Evolutionary conservation across 2,888 invertebrate genomes (phyloP), one percentile per base, ranked within the genome.

Genomic region (Drosophila prolongata): DNA sequence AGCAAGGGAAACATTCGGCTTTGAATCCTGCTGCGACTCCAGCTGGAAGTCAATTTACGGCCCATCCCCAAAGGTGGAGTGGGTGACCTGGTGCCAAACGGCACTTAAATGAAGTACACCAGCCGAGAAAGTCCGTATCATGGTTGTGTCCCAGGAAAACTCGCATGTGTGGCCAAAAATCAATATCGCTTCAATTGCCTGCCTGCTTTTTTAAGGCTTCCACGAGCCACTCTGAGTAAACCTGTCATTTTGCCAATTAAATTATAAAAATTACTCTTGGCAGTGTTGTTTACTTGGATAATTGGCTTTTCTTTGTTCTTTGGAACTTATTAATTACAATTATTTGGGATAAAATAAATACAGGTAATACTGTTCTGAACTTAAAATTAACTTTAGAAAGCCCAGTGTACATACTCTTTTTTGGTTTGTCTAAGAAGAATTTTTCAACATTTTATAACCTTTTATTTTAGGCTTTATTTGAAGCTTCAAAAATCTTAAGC

Each of bases 171-270:
- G 52, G 46, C 38, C 43, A 38, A 75, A 75, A 76, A 76, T 76
- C 76, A 76, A 76, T 76, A 76, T 44, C 61, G 53, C 71, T 52
- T 76, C 75, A 75, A 76, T 76, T 76, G 66, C 65, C 60, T 76
- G 66, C 65, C 60, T 56, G 49, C 43, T 66, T 81, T 84, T 82
- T 73, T 76, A 78, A 55, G 84, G 86, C 77, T 84, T 87, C 80
- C 53, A 57, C 11, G 52, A 49, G 42, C 54, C 59, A 67, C 57
- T 43, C 65, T 52, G 57, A 64, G 76, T 65, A 67, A 74, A 56
- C 73, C 76, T 82, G 80, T 80, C 73, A 85, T 72, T 86, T 84
- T 85, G 80, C 82, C 84, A 87, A 85, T 85, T 85, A 87, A 85
- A 80, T 85, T 85, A 85, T 85, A 78, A 85, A 84, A 80, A 79